Evolutionary conservation across 2,113 vertebrate genomes (phyloP).

Genomic region (Oryzias celebensis): DNA sequence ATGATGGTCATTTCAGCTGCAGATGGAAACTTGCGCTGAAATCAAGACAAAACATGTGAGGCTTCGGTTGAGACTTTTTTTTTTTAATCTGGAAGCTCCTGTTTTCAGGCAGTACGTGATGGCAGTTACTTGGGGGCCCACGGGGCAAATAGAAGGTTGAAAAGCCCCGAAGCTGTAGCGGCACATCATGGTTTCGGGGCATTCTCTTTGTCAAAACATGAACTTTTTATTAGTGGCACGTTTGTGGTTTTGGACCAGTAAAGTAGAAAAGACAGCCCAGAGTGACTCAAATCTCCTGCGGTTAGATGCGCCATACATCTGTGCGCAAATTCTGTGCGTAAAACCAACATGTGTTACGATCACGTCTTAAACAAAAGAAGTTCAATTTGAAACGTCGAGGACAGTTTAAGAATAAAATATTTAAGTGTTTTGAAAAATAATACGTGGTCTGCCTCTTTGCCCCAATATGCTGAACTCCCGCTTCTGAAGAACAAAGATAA

Average conservation of each 20-base stretch:
- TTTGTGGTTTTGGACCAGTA: too few relatives aligned
- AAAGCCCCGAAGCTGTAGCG: conserved; percentile 9
- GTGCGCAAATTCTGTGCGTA: conserved; percentile 6
- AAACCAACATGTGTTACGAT: neutral
- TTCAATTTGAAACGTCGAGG: too few relatives aligned
- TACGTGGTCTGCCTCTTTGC: neutral
- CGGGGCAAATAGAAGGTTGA: conserved; percentile 43
- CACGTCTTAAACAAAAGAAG: too few relatives aligned
- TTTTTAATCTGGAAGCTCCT: conserved; percentile 35
- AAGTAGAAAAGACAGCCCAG: too few relatives aligned
- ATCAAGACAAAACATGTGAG: conserved; percentile 72
- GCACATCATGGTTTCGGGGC: conserved; percentile 18
- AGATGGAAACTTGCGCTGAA: conserved; percentile 77
- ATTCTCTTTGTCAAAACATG: too few relatives aligned
- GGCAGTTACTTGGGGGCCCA: conserved; percentile 70
- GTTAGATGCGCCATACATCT: neutral
- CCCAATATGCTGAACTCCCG: neutral
- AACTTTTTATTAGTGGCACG: too few relatives aligned
- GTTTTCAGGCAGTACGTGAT: conserved; percentile 55
- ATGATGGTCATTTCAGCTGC: conserved; percentile 56
- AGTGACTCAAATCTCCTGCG: too few relatives aligned
- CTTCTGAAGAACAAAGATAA: conserved; percentile 8
- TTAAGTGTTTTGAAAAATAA: too few relatives aligned
- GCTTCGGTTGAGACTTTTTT: conserved; percentile 36
- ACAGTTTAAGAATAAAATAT: too few relatives aligned